Evolutionary conservation across 2,888 invertebrate genomes (phyloP).

Genomic region (Clanis bilineata): DNA sequence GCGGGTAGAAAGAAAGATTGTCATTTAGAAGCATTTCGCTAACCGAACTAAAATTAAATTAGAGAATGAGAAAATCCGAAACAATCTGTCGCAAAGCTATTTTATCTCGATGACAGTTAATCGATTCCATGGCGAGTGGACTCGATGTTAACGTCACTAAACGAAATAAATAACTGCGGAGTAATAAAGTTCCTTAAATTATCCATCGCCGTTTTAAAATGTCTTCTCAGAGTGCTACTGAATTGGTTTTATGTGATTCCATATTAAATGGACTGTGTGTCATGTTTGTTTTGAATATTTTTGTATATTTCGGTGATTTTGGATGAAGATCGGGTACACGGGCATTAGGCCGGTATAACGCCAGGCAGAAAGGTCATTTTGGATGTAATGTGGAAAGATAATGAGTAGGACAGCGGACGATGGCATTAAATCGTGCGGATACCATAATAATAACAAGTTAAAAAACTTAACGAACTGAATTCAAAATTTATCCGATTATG

Average conservation of each 20-base stretch:
- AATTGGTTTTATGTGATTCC: slow-evolving; percentile 21
- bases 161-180: slow-evolving; percentile 28
- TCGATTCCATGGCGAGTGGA: slow-evolving; percentile 4
- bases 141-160: slow-evolving; percentile 11
- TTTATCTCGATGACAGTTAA: slow-evolving; percentile 7
- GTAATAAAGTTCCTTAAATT: slow-evolving; percentile 41
- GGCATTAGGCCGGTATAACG: no score
- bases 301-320: no score
- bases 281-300: background rate
- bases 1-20: no score
- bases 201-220: slow-evolving; percentile 29
- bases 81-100: background rate
- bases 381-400: background rate
- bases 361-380: no score
- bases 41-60: no score
- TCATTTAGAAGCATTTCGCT: no score
- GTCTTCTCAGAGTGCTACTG: slow-evolving; percentile 24
- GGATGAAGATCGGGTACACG: no score
- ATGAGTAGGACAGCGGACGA: no score
- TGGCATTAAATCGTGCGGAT: no score
- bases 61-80: background rate
- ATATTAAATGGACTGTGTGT: slow-evolving; percentile 9
- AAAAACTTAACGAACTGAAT: no score
- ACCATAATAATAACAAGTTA: no score
- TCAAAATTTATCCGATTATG: no score